Evolutionary conservation across 2,797 vertebrate species (phyloP).

Genomic region (Tragelaphus eurycerus): DNA sequence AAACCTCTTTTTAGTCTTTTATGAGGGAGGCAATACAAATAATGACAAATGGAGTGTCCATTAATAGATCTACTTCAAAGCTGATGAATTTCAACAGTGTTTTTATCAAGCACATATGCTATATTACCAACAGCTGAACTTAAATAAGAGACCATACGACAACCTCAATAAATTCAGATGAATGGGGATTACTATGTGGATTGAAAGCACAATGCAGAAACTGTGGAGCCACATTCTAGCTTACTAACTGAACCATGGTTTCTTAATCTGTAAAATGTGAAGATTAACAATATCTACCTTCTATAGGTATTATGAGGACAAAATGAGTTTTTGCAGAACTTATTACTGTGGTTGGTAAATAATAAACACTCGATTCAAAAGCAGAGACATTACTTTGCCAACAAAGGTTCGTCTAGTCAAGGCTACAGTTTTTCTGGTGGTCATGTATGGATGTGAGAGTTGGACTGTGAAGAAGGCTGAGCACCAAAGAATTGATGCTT

Average conservation of each 20-base stretch:
- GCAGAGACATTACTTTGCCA: too few relatives aligned
- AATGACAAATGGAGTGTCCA: neutral
- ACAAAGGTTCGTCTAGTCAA: too few relatives aligned
- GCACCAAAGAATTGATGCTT: too few relatives aligned
- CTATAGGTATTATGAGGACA: neutral
- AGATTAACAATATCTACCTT: neutral
- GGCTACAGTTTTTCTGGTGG: too few relatives aligned
- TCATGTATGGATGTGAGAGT: too few relatives aligned
- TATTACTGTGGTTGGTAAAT: neutral
- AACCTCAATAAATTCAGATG: neutral
- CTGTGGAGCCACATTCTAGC: neutral
- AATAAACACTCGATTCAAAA: neutral
- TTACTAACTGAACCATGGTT: neutral
- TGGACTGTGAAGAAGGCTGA: too few relatives aligned
- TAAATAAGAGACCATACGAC: neutral
- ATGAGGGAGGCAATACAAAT: neutral
- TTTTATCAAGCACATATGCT: neutral
- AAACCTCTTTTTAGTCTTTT: slow-evolving; percentile 1
- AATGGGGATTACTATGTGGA: neutral
- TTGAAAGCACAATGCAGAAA: neutral
- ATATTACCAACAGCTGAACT: neutral
- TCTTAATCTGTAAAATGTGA: neutral
- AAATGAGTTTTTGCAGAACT: neutral
- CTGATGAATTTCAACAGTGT: neutral
- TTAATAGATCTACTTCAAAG: neutral